Percentiles rank a stretch among this genome's conserved stretches.
Conservation (phyloP, 2,888 invertebrate species). For the Meliscaeva auricollis region DNA sequence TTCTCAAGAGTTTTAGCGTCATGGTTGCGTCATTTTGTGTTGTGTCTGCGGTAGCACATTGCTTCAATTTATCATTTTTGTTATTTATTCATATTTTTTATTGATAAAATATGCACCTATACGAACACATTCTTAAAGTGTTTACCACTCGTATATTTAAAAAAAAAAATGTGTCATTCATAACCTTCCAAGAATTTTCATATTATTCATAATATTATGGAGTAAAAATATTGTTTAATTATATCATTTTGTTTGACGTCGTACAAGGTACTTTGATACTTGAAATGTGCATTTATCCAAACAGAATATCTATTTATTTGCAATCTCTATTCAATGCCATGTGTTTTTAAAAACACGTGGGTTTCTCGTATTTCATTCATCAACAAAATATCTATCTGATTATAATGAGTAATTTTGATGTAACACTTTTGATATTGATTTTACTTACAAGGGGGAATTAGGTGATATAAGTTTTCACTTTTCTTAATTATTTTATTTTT, state of each 20-base stretch:
- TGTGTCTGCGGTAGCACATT: neutral
- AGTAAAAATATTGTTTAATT: no score
- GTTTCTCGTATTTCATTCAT: no score
- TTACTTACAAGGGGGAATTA: neutral
- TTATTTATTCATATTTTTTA: neutral
- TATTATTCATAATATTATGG: constrained; percentile 1
- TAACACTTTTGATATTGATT: neutral
- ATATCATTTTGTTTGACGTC: no score
- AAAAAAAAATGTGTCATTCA: constrained; percentile 33
- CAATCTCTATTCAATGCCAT: no score
- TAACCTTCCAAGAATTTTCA: constrained; percentile 8
- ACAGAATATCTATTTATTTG: no score
- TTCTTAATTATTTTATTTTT: no score
- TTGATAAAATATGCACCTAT: neutral
- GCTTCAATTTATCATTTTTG: neutral
- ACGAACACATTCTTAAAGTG: neutral
- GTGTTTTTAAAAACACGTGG: no score
- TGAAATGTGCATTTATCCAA: no score
- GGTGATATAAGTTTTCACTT: no score
- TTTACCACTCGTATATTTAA: neutral
- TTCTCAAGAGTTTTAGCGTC: neutral
- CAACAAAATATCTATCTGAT: no score
- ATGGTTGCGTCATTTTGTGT: constrained; percentile 17
- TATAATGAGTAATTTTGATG: neutral
- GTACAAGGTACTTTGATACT: no score